Percentiles rank a stretch among this genome's conserved stretches.
phyloP scores from a whole-genome alignment of 2,888 invertebrate genomes.

The Xestia ashworthii region DNA sequence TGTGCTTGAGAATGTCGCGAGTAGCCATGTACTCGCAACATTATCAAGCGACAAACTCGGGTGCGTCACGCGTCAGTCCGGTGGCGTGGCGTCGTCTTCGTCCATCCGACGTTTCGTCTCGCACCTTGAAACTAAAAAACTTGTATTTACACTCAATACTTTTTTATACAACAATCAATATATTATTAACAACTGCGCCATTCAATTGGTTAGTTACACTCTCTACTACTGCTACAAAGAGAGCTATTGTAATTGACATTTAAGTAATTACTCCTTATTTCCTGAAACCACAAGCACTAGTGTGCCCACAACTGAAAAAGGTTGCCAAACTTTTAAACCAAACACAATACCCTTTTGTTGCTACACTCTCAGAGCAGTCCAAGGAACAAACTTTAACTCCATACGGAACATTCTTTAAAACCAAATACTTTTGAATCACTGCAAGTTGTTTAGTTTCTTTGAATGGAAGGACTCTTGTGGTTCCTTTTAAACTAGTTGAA shows the following conservation, averaged over 20 bases:
- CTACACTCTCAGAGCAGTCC: slow-evolving; percentile 38
- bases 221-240: not conserved
- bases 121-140: too few relatives aligned
- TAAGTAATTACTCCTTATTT: slow-evolving; percentile 31
- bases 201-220: not conserved
- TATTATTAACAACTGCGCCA: too few relatives aligned
- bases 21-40: too few relatives aligned
- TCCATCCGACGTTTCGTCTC: too few relatives aligned
- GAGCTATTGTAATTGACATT: not conserved
- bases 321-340: slow-evolving; percentile 15
- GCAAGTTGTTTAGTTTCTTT: slow-evolving; percentile 24
- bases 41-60: too few relatives aligned
- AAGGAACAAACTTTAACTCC: slow-evolving; percentile 41
- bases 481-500: slow-evolving; percentile 20
- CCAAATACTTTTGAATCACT: slow-evolving; percentile 33
- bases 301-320: slow-evolving; percentile 18
- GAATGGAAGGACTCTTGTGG: slow-evolving; percentile 7
- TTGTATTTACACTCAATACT: too few relatives aligned
- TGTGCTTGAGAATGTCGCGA: too few relatives aligned
- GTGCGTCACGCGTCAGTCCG: too few relatives aligned
- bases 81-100: too few relatives aligned
- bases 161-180: not conserved
- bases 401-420: slow-evolving; percentile 37
- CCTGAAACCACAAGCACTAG: not conserved
- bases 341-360: slow-evolving; percentile 39